Base-by-base conservation (phyloP, 2,888 invertebrate species). In the Eilema griseolum region DNA sequence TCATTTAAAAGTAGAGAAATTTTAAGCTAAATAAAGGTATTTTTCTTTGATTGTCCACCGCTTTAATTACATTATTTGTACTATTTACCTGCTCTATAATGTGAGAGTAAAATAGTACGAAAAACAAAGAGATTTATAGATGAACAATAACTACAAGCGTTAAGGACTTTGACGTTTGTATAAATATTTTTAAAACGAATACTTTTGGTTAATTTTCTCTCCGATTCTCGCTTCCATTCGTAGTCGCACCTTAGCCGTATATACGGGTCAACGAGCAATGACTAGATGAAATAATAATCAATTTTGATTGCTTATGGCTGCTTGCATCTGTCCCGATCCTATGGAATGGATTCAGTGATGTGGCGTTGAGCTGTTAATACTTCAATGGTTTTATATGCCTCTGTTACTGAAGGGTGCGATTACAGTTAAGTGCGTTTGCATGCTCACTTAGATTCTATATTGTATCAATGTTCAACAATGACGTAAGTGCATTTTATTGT, bases 291-390 rank as follows among this genome's bases (percentile, higher is more conserved):
- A 83, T 81, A 74, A 76, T 83, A 78, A 83, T 81, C 64, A 81
- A 83, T 83, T 74, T 81, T 83, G 70, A 83, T 78, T 76, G 80
- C 79, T 83, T 74, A 78, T 79, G 65, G 73, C 65, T 59, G 71
- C 74, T 83, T 76, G 69, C 79, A 81, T 78, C 81, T 78, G 83
- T 71, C 66, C 71, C 67, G 63, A 66, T 63, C 57, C 72, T 76
- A 76, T 65, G 26, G 60, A 73, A 72, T 64, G 56, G 71, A 59
- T 74, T 67, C 71, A 70, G 71, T 72, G 78, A 80, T 70, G 72
- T 78, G 76, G 61, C 70, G 67, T 70, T 73, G 61, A 60, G 2
- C 28, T 23, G 57, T 70, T 72, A 52, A 72, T 69, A 74, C 65
- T 66, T 77, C 20, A 69, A 46, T 11, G 5, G 20, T 33, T 79